These are phyloP conservation scores for Eulemur mongoz DNA, from an alignment of 2,797 vertebrate species.

Conservation along the genomic window DNA sequence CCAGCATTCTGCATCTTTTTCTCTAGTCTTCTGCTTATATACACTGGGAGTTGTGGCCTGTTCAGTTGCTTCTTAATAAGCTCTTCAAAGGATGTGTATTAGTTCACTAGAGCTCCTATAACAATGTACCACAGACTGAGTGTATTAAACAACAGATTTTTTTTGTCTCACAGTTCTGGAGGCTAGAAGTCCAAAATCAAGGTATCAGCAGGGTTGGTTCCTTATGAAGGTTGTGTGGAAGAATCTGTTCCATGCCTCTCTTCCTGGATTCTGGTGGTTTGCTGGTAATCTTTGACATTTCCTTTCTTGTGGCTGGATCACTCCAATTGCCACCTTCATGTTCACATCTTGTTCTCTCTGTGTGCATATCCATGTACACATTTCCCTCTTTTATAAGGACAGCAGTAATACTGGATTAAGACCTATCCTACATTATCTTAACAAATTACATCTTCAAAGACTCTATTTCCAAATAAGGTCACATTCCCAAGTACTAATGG, in stretches of 20 bases:
- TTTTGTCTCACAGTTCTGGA: neutral
- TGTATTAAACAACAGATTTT: neutral
- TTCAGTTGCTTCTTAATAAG: neutral
- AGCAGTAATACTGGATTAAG: neutral
- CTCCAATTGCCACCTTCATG: neutral
- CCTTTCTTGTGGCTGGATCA: neutral
- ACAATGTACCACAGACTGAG: neutral
- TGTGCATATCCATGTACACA: neutral
- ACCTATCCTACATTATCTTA: neutral
- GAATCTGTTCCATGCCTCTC: neutral
- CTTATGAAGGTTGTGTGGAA: neutral
- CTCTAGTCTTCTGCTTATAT: neutral
- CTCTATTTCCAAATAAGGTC: neutral
- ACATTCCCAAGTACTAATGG: neutral
- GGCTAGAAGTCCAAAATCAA: neutral
- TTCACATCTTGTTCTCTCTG: neutral
- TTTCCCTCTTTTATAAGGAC: neutral
- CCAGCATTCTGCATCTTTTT: neutral
- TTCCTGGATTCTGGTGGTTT: neutral
- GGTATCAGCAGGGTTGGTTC: neutral
- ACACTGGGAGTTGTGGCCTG: neutral
- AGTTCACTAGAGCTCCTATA: neutral
- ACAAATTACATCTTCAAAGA: neutral
- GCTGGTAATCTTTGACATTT: neutral
- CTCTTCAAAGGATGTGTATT: neutral